Evolutionary conservation across 2,797 vertebrate species (phyloP).

Genomic region (Onychomys torridus): DNA sequence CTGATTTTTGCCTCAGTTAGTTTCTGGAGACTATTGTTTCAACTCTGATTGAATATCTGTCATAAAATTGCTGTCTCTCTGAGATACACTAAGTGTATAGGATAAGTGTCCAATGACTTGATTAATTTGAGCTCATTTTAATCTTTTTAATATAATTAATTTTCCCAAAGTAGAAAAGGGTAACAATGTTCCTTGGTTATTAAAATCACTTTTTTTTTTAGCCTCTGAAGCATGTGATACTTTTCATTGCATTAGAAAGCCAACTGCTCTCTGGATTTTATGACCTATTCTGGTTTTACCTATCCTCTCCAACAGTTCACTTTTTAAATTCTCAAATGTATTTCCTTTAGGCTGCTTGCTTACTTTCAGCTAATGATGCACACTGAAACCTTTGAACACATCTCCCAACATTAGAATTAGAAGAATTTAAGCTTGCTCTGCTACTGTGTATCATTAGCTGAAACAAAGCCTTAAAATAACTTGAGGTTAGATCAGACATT

Average conservation of each 20-base stretch:
- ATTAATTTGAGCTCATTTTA: constrained; percentile 36
- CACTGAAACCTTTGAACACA: too few species aligned
- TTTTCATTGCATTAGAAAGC: constrained; percentile 26
- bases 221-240: not conserved
- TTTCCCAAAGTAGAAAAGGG: not conserved
- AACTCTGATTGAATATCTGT: not conserved
- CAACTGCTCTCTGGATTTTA: not conserved
- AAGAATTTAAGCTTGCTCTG: too few species aligned
- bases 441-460: too few species aligned
- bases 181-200: not conserved
- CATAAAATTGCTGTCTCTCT: not conserved
- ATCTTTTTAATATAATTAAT: constrained; percentile 1
- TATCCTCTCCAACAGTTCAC: not conserved
- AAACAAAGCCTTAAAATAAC: too few species aligned
- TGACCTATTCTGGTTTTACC: not conserved
- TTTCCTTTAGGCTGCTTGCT: constrained; percentile 1
- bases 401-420: too few species aligned
- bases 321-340: not conserved
- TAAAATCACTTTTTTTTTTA: not conserved
- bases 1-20: not conserved
- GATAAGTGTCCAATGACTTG: not conserved
- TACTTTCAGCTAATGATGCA: not conserved
- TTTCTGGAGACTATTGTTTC: not conserved
- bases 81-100: not conserved
- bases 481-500: too few species aligned